Evolutionary conservation across 2,797 vertebrate species (phyloP).

Genomic region (Sciaenops ocellatus): DNA sequence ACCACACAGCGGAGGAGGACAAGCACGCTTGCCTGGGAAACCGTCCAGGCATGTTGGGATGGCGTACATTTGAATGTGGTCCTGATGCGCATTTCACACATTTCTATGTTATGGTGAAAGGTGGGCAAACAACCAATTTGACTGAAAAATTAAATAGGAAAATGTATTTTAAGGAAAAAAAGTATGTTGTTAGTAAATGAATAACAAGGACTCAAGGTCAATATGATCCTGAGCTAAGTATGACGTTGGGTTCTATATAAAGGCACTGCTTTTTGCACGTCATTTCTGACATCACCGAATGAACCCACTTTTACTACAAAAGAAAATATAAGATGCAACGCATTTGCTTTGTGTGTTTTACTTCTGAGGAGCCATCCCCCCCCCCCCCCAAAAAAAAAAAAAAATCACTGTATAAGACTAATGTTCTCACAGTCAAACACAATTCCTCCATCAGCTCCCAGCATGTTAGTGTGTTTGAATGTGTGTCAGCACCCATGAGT

Average conservation of each 20-base stretch:
- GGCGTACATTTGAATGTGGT: slow-evolving; percentile 11
- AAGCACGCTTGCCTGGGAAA: slow-evolving; percentile 40
- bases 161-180: not conserved
- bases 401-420: slow-evolving; percentile 41
- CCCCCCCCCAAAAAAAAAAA: not conserved
- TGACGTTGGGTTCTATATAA: slow-evolving; percentile 23
- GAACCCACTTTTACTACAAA: slow-evolving; percentile 1
- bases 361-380: slow-evolving; percentile 29
- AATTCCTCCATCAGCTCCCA: slow-evolving; percentile 70
- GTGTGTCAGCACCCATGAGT: slow-evolving; percentile 40
- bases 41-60: slow-evolving; percentile 26
- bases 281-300: not conserved
- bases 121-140: not conserved
- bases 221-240: slow-evolving; percentile 11
- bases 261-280: slow-evolving; percentile 2
- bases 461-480: slow-evolving; percentile 35
- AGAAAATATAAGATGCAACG: slow-evolving; percentile 36
- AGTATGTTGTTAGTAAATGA: slow-evolving; percentile 9
- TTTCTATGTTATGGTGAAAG: not conserved
- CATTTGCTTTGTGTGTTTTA: slow-evolving; percentile 2
- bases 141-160: not conserved
- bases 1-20: slow-evolving; percentile 43
- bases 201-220: slow-evolving; percentile 28
- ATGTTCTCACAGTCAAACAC: slow-evolving; percentile 57
- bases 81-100: slow-evolving; percentile 1